Conservation (phyloP, 2,113 vertebrate genomes). For the Lepisosteus osseus region DNA sequence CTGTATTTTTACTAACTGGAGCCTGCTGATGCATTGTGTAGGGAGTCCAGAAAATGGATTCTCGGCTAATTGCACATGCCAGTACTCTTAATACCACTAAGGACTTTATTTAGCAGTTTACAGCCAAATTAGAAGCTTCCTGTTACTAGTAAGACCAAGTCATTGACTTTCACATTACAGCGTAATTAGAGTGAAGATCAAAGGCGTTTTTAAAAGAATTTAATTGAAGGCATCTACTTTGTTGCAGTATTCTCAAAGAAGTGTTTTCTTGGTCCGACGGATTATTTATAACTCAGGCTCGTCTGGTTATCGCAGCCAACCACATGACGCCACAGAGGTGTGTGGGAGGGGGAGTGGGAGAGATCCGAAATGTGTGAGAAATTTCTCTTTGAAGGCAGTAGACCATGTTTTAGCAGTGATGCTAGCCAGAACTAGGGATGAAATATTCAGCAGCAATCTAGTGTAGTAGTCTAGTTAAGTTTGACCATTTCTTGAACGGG, state of each 20-base stretch:
- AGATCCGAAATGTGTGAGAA: background rate
- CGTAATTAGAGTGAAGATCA: too few relatives aligned
- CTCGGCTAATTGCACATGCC: background rate
- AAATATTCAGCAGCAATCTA: background rate
- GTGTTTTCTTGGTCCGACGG: background rate
- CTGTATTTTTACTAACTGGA: too few relatives aligned
- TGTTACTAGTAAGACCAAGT: too few relatives aligned
- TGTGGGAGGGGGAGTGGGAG: conserved; percentile 7
- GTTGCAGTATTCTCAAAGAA: background rate
- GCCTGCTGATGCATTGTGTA: too few relatives aligned
- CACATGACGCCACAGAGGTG: conserved; percentile 5
- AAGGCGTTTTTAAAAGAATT: background rate
- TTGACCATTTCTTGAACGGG: too few relatives aligned
- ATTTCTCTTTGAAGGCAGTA: background rate
- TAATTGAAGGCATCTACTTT: background rate
- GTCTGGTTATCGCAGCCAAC: background rate
- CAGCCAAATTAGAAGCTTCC: background rate
- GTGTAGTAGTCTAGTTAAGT: too few relatives aligned
- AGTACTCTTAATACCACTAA: background rate
- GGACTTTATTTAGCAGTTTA: background rate
- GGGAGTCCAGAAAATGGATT: background rate
- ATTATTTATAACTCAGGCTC: background rate
- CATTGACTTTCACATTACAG: too few relatives aligned
- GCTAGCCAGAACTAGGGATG: background rate
- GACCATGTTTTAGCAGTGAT: background rate